Evolutionary conservation across 2,113 vertebrate species (phyloP).

Genomic region (Candoia aspera): DNA sequence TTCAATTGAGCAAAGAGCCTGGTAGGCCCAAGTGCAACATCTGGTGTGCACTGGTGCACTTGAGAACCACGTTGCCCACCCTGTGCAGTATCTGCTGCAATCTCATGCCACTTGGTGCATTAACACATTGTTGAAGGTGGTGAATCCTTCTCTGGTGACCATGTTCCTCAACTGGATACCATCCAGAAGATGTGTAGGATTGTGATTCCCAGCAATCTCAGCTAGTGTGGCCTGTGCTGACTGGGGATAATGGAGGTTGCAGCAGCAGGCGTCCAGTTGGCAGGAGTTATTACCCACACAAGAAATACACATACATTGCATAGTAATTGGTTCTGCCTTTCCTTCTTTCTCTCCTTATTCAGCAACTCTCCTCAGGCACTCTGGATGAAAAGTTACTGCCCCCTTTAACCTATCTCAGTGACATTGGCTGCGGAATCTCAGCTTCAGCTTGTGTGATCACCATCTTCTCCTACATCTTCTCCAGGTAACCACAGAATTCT

Average conservation of each 20-base stretch:
- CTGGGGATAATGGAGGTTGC: not conserved
- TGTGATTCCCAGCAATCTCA: not conserved
- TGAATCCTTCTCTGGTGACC: not conserved
- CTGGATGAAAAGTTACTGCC: slow-evolving; percentile 33
- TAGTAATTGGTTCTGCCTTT: not conserved
- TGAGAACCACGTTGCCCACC: too few species aligned
- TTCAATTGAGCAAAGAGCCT: too few species aligned
- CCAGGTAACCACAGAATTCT: slow-evolving; percentile 50
- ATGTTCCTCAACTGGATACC: not conserved
- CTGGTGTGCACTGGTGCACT: too few species aligned
- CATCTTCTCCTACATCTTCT: slow-evolving; percentile 34
- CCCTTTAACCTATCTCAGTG: slow-evolving; percentile 59
- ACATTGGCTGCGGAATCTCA: slow-evolving; percentile 68
- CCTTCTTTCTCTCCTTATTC: not conserved
- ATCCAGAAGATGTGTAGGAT: not conserved
- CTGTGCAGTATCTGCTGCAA: too few species aligned
- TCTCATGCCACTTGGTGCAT: too few species aligned
- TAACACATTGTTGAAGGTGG: not conserved
- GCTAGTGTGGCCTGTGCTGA: not conserved
- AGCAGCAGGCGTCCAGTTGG: not conserved
- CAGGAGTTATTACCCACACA: not conserved
- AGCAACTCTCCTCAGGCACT: slow-evolving; percentile 50
- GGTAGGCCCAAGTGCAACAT: too few species aligned
- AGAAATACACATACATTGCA: not conserved
- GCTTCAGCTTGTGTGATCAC: slow-evolving; percentile 50